Conservation (phyloP, 2,888 invertebrate genomes). For the Cetonia aurata region DNA sequence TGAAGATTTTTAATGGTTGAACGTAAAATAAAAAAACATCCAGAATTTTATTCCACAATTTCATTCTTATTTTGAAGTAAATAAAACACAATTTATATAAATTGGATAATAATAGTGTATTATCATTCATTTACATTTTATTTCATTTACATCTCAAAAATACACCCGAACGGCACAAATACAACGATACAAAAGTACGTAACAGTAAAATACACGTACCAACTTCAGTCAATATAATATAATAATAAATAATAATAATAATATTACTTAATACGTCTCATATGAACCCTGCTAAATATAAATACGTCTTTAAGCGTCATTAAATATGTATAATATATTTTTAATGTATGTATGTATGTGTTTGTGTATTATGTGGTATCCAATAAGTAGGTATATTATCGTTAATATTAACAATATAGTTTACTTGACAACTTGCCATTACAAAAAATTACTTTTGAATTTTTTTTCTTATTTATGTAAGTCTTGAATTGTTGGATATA, state of each 20-base stretch:
- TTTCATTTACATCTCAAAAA: constrained; percentile 54
- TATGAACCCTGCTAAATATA: constrained; percentile 51
- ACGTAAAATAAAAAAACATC: no score
- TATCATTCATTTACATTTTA: constrained; percentile 56
- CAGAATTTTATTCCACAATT: no score
- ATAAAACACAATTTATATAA: constrained; percentile 35
- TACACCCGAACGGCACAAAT: constrained; percentile 54
- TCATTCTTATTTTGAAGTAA: constrained; percentile 3
- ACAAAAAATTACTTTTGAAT: constrained; percentile 16
- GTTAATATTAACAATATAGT: constrained; percentile 38
- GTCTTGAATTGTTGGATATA: constrained; percentile 32
- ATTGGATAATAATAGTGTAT: constrained; percentile 49
- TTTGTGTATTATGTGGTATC: background rate
- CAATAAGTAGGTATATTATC: background rate
- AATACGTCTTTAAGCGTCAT: constrained; percentile 46
- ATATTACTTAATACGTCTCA: constrained; percentile 47
- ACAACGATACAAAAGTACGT: constrained; percentile 57
- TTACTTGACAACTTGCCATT: constrained; percentile 17
- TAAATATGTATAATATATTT: constrained; percentile 36
- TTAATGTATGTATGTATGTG: constrained; percentile 20
- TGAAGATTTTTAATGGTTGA: no score
- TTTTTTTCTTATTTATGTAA: background rate
- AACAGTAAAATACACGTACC: constrained; percentile 49
- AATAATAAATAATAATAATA: constrained; percentile 21
- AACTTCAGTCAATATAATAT: constrained; percentile 43